Evolutionary conservation across 2,113 vertebrate genomes (phyloP).

Genomic region (Nycticorax nycticorax): DNA sequence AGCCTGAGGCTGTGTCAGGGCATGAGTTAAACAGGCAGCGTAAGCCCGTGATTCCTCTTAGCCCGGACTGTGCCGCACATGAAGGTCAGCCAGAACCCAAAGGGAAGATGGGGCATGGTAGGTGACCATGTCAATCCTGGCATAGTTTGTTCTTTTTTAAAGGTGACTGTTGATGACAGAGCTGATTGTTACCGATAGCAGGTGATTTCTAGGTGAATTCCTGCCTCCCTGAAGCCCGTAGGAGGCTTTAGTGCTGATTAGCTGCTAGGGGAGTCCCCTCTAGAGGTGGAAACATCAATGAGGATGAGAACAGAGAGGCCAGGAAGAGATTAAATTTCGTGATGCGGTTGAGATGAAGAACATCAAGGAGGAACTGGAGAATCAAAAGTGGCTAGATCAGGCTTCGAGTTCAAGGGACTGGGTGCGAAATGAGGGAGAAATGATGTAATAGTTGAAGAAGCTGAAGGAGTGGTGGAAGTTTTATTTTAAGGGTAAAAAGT

Average conservation of each 20-base stretch:
- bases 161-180: conserved; percentile 17
- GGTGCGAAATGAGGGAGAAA: background rate
- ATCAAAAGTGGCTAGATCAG: background rate
- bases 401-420: background rate
- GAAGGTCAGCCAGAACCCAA: background rate
- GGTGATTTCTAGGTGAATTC: conserved; percentile 68
- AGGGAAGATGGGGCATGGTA: background rate
- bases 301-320: conserved; percentile 1
- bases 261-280: conserved; percentile 26
- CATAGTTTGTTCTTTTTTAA: background rate
- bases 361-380: background rate
- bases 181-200: background rate
- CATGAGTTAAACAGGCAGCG: background rate
- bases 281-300: conserved; percentile 7
- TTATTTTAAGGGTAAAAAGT: background rate
- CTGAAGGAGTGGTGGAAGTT: background rate
- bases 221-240: conserved; percentile 13
- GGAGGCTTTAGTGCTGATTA: conserved; percentile 30
- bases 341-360: background rate
- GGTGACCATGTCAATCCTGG: background rate
- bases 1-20: background rate
- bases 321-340: background rate
- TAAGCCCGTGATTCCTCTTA: background rate
- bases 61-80: background rate
- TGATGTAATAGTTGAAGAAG: background rate